Evolutionary conservation across 1,140 invertebrate species (phyloP).

Genomic region (Drosophila burlai): DNA sequence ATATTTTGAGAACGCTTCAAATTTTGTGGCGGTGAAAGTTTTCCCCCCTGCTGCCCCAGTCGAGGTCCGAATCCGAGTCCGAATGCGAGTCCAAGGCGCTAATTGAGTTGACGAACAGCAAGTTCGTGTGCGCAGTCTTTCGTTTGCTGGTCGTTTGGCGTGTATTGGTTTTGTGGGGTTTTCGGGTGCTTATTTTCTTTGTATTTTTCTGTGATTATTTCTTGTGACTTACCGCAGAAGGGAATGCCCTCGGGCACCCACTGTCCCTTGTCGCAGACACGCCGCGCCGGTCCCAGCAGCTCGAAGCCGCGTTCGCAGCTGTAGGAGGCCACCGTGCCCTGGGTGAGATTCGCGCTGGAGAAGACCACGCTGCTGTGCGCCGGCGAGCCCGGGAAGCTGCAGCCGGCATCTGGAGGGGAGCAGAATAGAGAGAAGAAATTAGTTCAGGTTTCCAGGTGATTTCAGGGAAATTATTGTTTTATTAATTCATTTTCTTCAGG

Average conservation of each 20-base stretch:
- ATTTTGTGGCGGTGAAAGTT: conserved; percentile 67
- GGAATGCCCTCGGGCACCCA: conserved; percentile 97
- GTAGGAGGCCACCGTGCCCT: conserved; percentile 93
- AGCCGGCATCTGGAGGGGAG: conserved; percentile 84
- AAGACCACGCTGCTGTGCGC: conserved; percentile 94
- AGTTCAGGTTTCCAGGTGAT: conserved; percentile 19
- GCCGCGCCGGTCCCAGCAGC: conserved; percentile 92
- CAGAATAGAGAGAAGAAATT: neutral
- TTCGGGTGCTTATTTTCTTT: conserved; percentile 87
- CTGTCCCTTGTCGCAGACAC: conserved; percentile 91
- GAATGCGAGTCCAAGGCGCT: conserved; percentile 38
- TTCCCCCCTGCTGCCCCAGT: neutral
- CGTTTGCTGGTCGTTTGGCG: conserved; percentile 37
- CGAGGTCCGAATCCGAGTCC: conserved; percentile 11
- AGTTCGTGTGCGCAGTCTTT: conserved; percentile 78
- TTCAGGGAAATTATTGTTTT: conserved; percentile 7
- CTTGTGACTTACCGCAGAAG: conserved; percentile 94
- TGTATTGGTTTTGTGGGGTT: neutral
- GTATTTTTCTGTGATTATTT: neutral
- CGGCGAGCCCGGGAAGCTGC: conserved; percentile 96
- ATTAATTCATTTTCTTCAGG: conserved; percentile 52
- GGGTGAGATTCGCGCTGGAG: conserved; percentile 88
- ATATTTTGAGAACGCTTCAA: conserved; percentile 71
- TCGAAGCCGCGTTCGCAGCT: conserved; percentile 96
- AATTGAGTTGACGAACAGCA: conserved; percentile 57